Evolutionary conservation across 2,797 vertebrate species (phyloP), one percentile per base, ranked within the genome.

Genomic region (Silurus lanzhouensis): DNA sequence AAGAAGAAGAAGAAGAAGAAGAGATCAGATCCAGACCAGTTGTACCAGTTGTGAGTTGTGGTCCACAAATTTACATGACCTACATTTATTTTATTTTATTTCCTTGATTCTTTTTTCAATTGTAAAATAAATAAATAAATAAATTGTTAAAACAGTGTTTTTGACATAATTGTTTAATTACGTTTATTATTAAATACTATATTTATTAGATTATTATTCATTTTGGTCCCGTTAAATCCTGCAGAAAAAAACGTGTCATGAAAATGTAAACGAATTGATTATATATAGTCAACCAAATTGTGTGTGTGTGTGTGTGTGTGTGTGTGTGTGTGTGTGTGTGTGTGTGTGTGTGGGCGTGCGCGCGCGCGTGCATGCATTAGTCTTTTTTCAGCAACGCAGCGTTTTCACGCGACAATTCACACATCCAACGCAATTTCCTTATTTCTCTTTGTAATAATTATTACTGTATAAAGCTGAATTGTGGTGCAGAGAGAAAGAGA

Each of bases 401-500:
- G 75, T 20, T 38, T 76, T 58, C 31, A 75, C 48, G 8, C 71
- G n/a, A 76, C 52, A 74, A 13, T 17, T 6, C 55, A 15, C 20
- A 15, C 55, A 22, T 22, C 7, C 52, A 13, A 25, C 0, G 52
- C 31, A 19, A 6, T 61, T 74, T 10, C 19, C 31, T 75, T 64
- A 14, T 66, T 55, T 66, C 46, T 64, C 46, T 64, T 19, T 63
- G 75, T 1, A 52, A 52, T 52, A 52, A 52, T 38, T 38, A 83
- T 83, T 48, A 74, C 72, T 75, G 58, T 75, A 75, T 66, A 55
- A 64, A 75, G 46, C 72, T 64, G 67, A 82, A 71, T 89, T 90
- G 77, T 85, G 88, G 89, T 76, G 84, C 81, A 82, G 85, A 81
- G 88, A 64, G 71, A 20, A 48, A 31, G n/a, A 44, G 84, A 79